A percentile compares a stretch with the other conserved stretches of the same genome.
Conservation (phyloP, 2,797 vertebrate genomes). For the Luscinia luscinia region DNA sequence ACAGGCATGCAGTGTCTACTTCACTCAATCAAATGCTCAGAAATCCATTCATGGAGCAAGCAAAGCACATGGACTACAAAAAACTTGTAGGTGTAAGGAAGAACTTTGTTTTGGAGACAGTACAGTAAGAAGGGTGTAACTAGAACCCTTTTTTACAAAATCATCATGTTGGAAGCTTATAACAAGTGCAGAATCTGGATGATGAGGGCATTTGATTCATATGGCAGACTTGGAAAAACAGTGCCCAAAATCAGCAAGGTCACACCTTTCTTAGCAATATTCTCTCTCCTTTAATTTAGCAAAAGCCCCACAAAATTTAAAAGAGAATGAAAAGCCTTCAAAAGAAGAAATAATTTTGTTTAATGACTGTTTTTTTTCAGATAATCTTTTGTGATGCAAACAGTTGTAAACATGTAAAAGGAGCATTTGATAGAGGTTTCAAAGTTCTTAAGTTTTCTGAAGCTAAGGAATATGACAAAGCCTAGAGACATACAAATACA, state of each 20-base stretch:
- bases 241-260: not conserved
- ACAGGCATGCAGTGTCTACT: not conserved
- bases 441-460: not conserved
- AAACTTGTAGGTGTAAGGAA: not conserved
- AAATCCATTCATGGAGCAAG: not conserved
- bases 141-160: not conserved
- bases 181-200: not conserved
- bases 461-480: not conserved
- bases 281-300: not conserved
- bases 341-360: not conserved
- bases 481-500: not conserved
- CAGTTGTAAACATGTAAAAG: not conserved
- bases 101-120: not conserved
- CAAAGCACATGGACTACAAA: not conserved
- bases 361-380: not conserved
- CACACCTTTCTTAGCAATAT: not conserved
- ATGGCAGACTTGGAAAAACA: not conserved
- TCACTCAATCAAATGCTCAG: not conserved
- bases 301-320: not conserved
- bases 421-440: not conserved
- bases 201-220: not conserved
- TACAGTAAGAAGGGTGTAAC: not conserved
- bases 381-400: not conserved
- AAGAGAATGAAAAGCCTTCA: not conserved
- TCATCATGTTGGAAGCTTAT: not conserved